These are phyloP conservation scores for Ormia ochracea DNA, from an alignment of 2,888 invertebrate species.

Conservation along the genomic window DNA sequence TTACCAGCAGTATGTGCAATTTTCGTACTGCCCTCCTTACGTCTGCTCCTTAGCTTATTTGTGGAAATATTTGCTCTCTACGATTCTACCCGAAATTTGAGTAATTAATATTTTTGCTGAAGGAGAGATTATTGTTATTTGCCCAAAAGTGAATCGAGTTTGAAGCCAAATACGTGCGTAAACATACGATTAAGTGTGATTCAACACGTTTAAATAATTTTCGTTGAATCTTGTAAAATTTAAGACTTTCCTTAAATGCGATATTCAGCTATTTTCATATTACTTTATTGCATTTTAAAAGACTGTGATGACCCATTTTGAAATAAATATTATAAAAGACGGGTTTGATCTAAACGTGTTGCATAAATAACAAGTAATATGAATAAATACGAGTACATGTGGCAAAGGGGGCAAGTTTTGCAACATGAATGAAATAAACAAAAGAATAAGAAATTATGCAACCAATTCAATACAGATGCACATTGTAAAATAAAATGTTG, in stretches of 20 bases:
- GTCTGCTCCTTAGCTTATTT: too few relatives aligned
- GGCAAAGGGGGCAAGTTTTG: background rate
- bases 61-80: too few relatives aligned
- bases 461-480: background rate
- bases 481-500: background rate
- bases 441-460: background rate
- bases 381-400: background rate
- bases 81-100: too few relatives aligned
- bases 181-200: too few relatives aligned
- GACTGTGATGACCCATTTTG: constrained; percentile 2
- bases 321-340: background rate
- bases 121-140: too few relatives aligned
- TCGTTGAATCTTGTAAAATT: background rate
- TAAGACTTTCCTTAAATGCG: background rate
- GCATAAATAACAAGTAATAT: background rate
- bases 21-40: too few relatives aligned
- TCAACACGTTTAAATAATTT: too few relatives aligned
- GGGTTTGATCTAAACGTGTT: background rate
- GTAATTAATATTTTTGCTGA: too few relatives aligned
- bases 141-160: too few relatives aligned
- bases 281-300: background rate
- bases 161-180: too few relatives aligned
- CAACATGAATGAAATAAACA: background rate
- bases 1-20: too few relatives aligned
- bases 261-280: background rate